These are phyloP conservation scores for Streptopelia turtur DNA, from an alignment of 2,797 vertebrate genomes.

Conservation along the genomic window DNA sequence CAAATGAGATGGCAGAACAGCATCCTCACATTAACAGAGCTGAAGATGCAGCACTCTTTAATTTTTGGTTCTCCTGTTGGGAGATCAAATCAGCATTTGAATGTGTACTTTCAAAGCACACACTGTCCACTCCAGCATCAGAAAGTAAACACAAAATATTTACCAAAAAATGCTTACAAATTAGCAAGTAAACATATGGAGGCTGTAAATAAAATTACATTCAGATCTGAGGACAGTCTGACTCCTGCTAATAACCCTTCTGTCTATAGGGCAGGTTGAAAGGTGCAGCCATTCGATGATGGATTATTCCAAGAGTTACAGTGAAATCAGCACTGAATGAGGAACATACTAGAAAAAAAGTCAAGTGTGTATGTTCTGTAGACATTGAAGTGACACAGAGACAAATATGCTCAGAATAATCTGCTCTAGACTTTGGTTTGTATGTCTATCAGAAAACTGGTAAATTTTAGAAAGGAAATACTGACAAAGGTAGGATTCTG, in stretches of 20 bases:
- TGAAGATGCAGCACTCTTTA: not conserved
- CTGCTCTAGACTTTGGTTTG: not conserved
- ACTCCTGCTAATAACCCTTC: not conserved
- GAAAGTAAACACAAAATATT: not conserved
- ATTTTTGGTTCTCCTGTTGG: not conserved
- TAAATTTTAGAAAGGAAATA: not conserved
- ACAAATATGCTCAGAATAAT: slow-evolving; percentile 34
- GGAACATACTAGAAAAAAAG: not conserved
- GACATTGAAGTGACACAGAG: not conserved
- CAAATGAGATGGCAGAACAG: not conserved
- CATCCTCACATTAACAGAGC: not conserved
- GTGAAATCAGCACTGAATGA: not conserved
- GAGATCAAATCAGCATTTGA: not conserved
- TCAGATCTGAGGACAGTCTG: not conserved
- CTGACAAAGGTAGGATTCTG: not conserved
- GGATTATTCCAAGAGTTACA: not conserved
- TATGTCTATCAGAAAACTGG: not conserved
- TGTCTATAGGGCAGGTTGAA: not conserved
- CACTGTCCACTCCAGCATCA: not conserved
- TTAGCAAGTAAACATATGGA: not conserved
- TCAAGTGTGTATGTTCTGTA: not conserved
- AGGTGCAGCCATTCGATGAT: not conserved
- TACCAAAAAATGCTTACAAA: not conserved
- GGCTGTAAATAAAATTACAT: not conserved
- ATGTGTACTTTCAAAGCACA: not conserved